A percentile compares a stretch with the other conserved stretches of the same genome.
Evolutionary conservation across 2,113 vertebrate species (phyloP).

Genomic region (Sprattus sprattus): DNA sequence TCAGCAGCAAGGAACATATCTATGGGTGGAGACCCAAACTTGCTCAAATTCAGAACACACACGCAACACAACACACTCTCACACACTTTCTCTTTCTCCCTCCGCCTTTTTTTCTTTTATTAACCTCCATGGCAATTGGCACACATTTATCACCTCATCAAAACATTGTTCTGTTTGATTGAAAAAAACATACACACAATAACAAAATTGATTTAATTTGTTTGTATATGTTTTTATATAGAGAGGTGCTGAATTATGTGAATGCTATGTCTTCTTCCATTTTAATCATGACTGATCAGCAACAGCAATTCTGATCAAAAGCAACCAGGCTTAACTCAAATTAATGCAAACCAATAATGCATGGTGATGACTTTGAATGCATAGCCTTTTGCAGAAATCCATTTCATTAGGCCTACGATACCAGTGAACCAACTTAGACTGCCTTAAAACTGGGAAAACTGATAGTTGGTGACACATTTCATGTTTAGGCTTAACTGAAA

Average conservation of each 20-base stretch:
- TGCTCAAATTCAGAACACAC: background rate
- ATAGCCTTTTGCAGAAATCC: background rate
- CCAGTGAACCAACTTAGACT: background rate
- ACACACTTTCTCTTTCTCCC: slow-evolving; percentile 11
- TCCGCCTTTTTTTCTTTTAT: background rate
- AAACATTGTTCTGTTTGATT: too few species aligned
- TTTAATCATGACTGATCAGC: too few species aligned
- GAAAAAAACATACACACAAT: too few species aligned
- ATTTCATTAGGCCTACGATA: background rate
- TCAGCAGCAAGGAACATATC: slow-evolving; percentile 6
- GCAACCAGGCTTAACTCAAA: background rate
- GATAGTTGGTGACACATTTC: background rate
- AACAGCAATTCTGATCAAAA: too few species aligned
- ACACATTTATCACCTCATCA: background rate
- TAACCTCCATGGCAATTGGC: background rate
- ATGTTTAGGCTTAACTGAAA: background rate
- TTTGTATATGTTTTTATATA: background rate
- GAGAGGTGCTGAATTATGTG: background rate
- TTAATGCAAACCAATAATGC: background rate
- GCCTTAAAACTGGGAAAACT: background rate
- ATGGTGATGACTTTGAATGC: too few species aligned
- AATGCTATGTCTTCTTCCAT: too few species aligned
- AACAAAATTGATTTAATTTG: too few species aligned
- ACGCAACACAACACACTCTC: too few species aligned
- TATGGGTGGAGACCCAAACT: slow-evolving; percentile 34